These are phyloP conservation scores for Onychomys torridus DNA, from an alignment of 2,797 vertebrate genomes.

Conservation along the genomic window DNA sequence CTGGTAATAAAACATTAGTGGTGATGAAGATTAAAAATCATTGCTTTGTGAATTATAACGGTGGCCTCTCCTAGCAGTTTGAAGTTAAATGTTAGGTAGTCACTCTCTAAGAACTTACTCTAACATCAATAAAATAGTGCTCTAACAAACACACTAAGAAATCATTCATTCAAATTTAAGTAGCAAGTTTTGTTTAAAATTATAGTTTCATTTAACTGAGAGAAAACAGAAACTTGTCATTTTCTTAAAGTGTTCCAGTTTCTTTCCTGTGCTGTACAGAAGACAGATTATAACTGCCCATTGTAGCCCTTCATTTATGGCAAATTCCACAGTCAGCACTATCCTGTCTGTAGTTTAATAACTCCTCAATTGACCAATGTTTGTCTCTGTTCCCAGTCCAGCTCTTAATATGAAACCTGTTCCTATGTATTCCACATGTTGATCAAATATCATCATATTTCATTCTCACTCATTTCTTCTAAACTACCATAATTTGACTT, in stretches of 20 bases:
- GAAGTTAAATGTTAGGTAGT: neutral
- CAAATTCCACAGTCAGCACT: neutral
- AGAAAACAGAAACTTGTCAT: neutral
- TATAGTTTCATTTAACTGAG: neutral
- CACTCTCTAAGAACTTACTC: neutral
- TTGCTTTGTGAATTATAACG: neutral
- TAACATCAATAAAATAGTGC: neutral
- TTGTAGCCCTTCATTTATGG: neutral
- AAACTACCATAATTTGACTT: neutral
- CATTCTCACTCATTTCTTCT: neutral
- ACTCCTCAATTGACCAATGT: neutral
- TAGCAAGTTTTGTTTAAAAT: neutral
- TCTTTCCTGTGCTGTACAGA: neutral
- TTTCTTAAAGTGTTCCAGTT: neutral
- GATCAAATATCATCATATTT: neutral
- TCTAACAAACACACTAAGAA: neutral
- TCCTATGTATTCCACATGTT: neutral
- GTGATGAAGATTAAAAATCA: neutral
- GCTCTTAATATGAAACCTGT: neutral
- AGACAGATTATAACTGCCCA: neutral
- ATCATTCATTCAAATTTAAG: neutral
- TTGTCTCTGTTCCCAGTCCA: neutral
- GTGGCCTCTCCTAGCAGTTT: neutral
- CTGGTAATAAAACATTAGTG: neutral
- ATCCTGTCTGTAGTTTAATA: neutral